Conservation (phyloP, 2,888 invertebrate species). For the Eupithecia inturbata region DNA sequence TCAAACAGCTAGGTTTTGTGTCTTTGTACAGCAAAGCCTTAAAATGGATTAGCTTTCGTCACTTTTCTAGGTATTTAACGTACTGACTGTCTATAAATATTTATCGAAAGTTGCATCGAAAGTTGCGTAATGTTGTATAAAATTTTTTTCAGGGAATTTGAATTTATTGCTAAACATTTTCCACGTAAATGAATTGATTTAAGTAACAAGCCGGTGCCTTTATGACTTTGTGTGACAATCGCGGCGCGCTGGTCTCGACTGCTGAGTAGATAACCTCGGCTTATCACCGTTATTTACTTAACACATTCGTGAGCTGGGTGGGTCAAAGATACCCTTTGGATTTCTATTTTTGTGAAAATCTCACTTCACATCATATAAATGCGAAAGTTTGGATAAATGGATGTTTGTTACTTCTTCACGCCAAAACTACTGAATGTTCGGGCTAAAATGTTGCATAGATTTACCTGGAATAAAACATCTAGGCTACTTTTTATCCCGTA, state of each 20-base stretch:
- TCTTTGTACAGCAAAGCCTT: neutral
- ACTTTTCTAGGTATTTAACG: neutral
- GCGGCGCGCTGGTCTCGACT: constrained; percentile 57
- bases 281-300: constrained; percentile 76
- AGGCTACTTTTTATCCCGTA: too few relatives aligned
- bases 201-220: neutral
- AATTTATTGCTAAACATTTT: neutral
- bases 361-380: neutral
- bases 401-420: too few relatives aligned
- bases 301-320: constrained; percentile 49
- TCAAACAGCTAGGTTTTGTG: neutral
- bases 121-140: constrained; percentile 1
- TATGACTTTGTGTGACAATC: constrained; percentile 49
- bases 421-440: too few relatives aligned
- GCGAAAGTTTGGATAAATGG: too few relatives aligned
- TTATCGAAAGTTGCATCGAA: neutral
- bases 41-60: neutral
- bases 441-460: too few relatives aligned
- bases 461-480: too few relatives aligned
- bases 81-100: neutral
- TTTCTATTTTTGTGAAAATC: neutral
- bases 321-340: constrained; percentile 40
- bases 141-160: neutral
- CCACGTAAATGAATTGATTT: constrained; percentile 1
- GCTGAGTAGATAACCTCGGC: constrained; percentile 70